Conservation (phyloP, 2,888 invertebrate species). For the Blomia tropicalis region DNA sequence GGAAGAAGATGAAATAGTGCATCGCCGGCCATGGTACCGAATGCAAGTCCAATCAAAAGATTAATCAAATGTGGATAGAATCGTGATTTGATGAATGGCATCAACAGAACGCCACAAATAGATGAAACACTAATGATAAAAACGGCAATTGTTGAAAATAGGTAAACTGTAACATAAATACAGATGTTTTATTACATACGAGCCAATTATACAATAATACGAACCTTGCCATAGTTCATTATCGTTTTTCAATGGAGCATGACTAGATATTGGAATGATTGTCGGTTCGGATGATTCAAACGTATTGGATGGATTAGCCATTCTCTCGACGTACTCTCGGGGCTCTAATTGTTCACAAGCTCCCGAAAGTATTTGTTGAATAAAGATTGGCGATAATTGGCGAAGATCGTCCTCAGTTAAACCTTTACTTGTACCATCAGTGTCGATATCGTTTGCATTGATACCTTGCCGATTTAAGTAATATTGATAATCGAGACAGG, state of each 20-base stretch:
- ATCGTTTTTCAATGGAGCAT: no score
- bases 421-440: not conserved
- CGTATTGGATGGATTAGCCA: not conserved
- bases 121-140: slow-evolving; percentile 37
- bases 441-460: not conserved
- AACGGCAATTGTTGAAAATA: slow-evolving; percentile 36
- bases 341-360: slow-evolving; percentile 15
- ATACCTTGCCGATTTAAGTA: slow-evolving; percentile 4
- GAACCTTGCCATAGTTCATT: no score
- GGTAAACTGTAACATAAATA: slow-evolving; percentile 29
- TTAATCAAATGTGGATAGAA: slow-evolving; percentile 35
- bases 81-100: slow-evolving; percentile 33
- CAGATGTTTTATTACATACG: no score
- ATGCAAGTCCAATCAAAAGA: slow-evolving; percentile 39
- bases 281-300: no score
- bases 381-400: slow-evolving; percentile 5
- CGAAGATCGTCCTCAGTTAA: not conserved
- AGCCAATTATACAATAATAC: no score
- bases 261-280: no score
- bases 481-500: slow-evolving; percentile 1
- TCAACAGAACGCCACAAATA: slow-evolving; percentile 33
- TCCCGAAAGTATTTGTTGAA: slow-evolving; percentile 12
- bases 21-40: slow-evolving; percentile 38
- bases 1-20: slow-evolving; percentile 40
- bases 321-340: not conserved